Evolutionary conservation across 2,888 invertebrate species (phyloP), one percentile per base, ranked within the genome.

Genomic region (Drosophila conformis): DNA sequence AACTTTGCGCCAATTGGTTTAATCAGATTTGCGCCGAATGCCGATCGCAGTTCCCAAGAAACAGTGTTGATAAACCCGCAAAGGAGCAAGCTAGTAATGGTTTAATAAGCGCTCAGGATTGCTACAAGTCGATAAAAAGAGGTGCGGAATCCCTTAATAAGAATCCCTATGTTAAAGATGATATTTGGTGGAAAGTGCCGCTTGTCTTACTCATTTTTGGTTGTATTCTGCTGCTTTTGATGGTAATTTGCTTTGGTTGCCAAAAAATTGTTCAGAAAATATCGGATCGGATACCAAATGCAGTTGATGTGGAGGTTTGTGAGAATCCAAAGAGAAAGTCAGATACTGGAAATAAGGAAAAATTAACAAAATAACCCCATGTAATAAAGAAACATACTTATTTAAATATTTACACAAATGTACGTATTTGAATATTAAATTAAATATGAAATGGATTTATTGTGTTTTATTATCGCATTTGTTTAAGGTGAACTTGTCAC

Each of bases 161-260:
- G 0, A 36, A 49, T 4, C 13, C 10, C 46, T 40, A 40, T 11
- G 8, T 25, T 4, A 42, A 10, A 2, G 64, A 70, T 0, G 87
- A 82, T 10, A 35, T 69, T 8, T 66, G 87, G 49, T 86, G 83
- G 83, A 85, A 80, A 27, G 49, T 87, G 1, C 77, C 83, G 2
- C 29, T 88, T 7, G 13, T 80, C 13, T 60, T 87, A 8, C 63
- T 87, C 0, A 18, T 63, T 21, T 31, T 80, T 10, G 74, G 66
- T 7, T 61, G 70, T 15, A 10, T 69, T 46, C 54, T 83, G 4
- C 48, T 73, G 2, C 0, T 72, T 4, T 11, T 68, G 0, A 73
- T 86, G 29, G 1, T 31, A 0, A 10, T 56, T 4, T 73, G 70
- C 21, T 48, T 71, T 13, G 1, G 54, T 4, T 61, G 64, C 7